These are phyloP conservation scores for Hyposoter dolosus DNA, from an alignment of 2,888 invertebrate genomes.

Conservation along the genomic window DNA sequence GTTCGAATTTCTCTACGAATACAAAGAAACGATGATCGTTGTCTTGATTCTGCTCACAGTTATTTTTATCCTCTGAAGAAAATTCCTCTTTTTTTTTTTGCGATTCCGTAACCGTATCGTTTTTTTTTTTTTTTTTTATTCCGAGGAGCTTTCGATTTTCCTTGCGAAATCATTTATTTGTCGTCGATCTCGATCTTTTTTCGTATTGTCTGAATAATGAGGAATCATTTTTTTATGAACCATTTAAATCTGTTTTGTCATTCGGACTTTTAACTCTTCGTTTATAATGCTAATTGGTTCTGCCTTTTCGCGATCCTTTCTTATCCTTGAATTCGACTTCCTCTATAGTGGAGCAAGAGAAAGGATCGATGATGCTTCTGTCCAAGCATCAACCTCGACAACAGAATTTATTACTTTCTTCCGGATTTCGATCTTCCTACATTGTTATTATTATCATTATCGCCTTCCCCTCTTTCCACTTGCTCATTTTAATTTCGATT, in stretches of 20 bases:
- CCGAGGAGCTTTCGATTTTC: neutral
- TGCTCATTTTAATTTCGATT: neutral
- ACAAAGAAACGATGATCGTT: constrained; percentile 32
- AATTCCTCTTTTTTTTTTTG: constrained; percentile 1
- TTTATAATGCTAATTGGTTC: neutral
- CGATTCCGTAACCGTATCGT: neutral
- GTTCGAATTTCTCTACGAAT: constrained; percentile 48
- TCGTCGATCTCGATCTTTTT: neutral
- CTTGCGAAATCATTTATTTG: neutral
- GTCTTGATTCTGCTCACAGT: neutral
- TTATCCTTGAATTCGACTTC: constrained; percentile 8
- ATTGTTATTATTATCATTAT: neutral
- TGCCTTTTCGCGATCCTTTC: neutral
- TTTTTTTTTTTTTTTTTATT: neutral
- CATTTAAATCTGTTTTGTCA: neutral
- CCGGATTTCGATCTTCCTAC: constrained; percentile 8
- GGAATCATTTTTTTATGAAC: neutral
- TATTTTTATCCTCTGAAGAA: neutral
- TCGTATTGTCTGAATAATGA: neutral
- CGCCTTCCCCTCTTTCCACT: neutral
- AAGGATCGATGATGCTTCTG: neutral
- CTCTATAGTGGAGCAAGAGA: neutral
- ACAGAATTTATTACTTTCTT: constrained; percentile 2
- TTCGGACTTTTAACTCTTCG: neutral
- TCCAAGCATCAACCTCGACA: neutral